Base-by-base conservation (phyloP, 92 coral and sea anemone genomes). In the Porites cylindrica region DNA sequence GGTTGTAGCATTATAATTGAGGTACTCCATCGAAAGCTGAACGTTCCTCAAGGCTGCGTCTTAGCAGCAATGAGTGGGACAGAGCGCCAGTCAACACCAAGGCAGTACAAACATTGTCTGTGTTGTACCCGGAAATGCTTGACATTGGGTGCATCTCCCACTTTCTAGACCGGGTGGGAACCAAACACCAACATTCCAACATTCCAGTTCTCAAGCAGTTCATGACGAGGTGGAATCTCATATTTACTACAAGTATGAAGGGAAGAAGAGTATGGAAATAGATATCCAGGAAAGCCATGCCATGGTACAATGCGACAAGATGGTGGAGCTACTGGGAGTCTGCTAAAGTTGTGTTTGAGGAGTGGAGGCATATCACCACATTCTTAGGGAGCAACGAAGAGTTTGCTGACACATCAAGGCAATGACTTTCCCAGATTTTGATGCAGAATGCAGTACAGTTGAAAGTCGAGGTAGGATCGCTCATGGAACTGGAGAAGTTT, bases 281-380 rank as follows among this genome's bases (percentile, higher is more conserved):
- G 13, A 1, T 54, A 4, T 9, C 59, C 59, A 12, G 59, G 9
- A 8, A 8, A 54, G 0, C 59, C 59, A 54, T 54, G 59, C 59
- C 70, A 66, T 20, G 70, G 20, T 66, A 66, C 70, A 89, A 83
- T 58, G n/a, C 83, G 23, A 89, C 89, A 19, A 19, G 89, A 52
- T 84, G 92, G 92, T 84, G 85, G 85, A 69, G 75, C 69, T 66
- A 53, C 72, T 89, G 89, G 85, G 89, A 84, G 82, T 78, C 83
- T 68, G 66, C 51, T 47, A 77, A 84, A 21, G 85, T 76, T 51
- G 89, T 89, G 29, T 76, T 65, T 78, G 58, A 76, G 66, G 79
- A 84, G 67, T 77, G 82, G 88, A 77, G 74, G 68, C 69, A 72
- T 82, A 69, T 88, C 23, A 63, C 80, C 17, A 61, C 88, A 54